Percentiles rank a stretch among this genome's conserved stretches.
Conservation (phyloP, 2,888 invertebrate species). For the Doris montereyensis region DNA sequence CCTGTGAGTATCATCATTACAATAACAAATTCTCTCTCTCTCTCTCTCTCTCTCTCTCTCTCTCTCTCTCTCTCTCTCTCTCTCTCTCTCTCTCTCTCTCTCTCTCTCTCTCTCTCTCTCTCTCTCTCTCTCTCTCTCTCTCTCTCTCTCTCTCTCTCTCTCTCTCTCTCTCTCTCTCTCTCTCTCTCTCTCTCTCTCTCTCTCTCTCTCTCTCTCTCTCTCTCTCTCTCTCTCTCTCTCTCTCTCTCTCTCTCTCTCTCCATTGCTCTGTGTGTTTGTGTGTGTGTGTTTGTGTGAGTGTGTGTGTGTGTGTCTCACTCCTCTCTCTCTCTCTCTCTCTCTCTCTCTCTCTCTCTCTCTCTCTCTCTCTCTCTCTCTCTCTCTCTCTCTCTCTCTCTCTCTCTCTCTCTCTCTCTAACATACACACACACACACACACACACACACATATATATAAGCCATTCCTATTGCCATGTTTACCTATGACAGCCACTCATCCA, state of each 20-base stretch:
- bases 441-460: background rate
- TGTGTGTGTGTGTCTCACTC: background rate
- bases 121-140: background rate
- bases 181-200: background rate
- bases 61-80: background rate
- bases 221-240: background rate
- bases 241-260: background rate
- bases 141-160: background rate
- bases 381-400: background rate
- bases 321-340: background rate
- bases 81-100: background rate
- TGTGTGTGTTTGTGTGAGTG: background rate
- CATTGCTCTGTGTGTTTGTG: background rate
- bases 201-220: background rate
- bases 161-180: background rate
- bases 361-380: background rate
- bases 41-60: background rate
- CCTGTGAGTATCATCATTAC: no score
- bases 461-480: no score
- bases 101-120: background rate
- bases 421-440: background rate
- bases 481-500: no score
- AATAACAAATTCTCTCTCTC: background rate
- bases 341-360: background rate
- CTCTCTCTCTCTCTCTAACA: background rate